A percentile compares a stretch with the other conserved stretches of the same genome.
Evolutionary conservation across 2,113 vertebrate species (phyloP).

Genomic region (Noctilio leporinus): DNA sequence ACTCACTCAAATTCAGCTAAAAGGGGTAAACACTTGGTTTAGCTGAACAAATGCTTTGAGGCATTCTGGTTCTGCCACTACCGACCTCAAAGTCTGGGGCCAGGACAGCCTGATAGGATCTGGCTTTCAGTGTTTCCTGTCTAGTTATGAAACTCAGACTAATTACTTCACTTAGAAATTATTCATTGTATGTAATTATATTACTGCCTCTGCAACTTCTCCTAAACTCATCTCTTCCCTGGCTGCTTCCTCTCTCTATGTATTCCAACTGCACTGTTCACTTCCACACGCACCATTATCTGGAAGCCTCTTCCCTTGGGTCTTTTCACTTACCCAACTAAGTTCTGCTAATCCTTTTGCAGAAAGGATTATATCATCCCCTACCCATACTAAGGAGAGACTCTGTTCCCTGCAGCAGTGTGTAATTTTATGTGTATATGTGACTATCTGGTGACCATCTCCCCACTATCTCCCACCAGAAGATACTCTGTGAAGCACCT

Average conservation of each 20-base stretch:
- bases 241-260: background rate
- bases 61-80: background rate
- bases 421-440: background rate
- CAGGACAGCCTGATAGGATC: background rate
- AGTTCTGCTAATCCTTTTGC: background rate
- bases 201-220: background rate
- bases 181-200: background rate
- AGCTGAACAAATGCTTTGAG: background rate
- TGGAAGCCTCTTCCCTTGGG: background rate
- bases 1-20: background rate
- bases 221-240: background rate
- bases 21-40: background rate
- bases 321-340: background rate
- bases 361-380: too few relatives aligned
- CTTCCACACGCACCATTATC: background rate
- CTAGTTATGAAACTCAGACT: background rate
- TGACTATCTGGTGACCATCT: background rate
- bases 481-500: background rate
- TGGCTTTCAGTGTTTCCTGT: background rate
- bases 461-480: background rate
- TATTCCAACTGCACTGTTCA: background rate
- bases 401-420: background rate
- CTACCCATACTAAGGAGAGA: background rate
- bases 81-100: background rate
- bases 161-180: background rate